Evolutionary conservation across 2,888 invertebrate genomes (phyloP).

Genomic region (Thymelicus acteon): DNA sequence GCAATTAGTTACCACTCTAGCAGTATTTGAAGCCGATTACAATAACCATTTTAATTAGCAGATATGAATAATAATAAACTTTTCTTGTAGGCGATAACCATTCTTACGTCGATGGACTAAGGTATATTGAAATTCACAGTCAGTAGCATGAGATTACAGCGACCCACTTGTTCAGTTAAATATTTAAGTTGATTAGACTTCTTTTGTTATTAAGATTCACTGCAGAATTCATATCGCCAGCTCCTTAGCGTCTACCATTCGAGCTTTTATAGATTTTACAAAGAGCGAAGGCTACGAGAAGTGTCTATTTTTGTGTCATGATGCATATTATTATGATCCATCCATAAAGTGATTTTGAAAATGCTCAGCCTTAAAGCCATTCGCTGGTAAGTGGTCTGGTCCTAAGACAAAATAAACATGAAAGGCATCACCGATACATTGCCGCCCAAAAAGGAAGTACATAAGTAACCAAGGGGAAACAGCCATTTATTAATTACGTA

Average conservation of each 20-base stretch:
- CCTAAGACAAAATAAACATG: no score
- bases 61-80: constrained; percentile 4
- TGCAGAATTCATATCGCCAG: neutral
- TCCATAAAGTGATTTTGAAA: no score
- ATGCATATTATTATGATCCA: no score
- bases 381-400: no score
- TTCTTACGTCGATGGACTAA: neutral
- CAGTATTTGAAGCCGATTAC: constrained; percentile 5
- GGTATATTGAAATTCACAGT: neutral
- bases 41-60: constrained; percentile 9
- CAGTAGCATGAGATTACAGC: constrained; percentile 1
- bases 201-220: constrained; percentile 6
- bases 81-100: neutral
- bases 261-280: no score
- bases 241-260: neutral
- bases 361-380: no score
- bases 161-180: neutral
- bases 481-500: no score
- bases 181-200: constrained; percentile 6
- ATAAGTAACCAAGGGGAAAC: no score
- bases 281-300: no score
- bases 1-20: constrained; percentile 1
- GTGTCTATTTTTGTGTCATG: no score
- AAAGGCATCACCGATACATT: no score
- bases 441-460: no score